A percentile compares a stretch with the other conserved stretches of the same genome.
These are phyloP conservation scores for Drosophila meridiana DNA, from an alignment of 2,888 invertebrate genomes.

Conservation along the genomic window DNA sequence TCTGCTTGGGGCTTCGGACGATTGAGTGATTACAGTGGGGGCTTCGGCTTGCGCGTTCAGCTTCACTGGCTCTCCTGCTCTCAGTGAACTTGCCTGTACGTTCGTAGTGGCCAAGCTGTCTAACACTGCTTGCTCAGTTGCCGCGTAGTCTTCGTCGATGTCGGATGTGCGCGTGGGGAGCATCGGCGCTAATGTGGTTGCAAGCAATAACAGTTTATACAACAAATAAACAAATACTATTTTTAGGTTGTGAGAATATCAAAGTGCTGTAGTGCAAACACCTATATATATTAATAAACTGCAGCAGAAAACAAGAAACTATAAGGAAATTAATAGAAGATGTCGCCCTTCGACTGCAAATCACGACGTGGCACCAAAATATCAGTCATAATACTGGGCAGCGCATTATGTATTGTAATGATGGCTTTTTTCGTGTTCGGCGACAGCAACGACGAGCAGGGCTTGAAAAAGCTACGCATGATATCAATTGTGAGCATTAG, in stretches of 20 bases:
- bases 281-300: constrained; percentile 52
- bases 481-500: constrained; percentile 82
- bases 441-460: constrained; percentile 83
- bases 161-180: constrained; percentile 47
- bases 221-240: constrained; percentile 75
- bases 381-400: constrained; percentile 82
- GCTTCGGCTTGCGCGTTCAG: background rate
- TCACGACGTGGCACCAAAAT: constrained; percentile 83
- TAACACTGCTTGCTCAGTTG: constrained; percentile 56
- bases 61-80: constrained; percentile 4
- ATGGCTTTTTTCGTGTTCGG: constrained; percentile 84
- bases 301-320: constrained; percentile 47
- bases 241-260: constrained; percentile 67
- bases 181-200: constrained; percentile 17
- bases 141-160: constrained; percentile 46
- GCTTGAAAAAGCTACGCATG: constrained; percentile 83
- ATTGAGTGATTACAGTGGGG: too few species aligned
- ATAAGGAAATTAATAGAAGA: constrained; percentile 33
- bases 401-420: constrained; percentile 81
- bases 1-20: background rate
- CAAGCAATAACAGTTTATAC: constrained; percentile 40
- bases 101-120: constrained; percentile 18
- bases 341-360: constrained; percentile 80
- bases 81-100: background rate
- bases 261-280: constrained; percentile 44